These are phyloP conservation scores for Callimorpha dominula DNA, from an alignment of 2,888 invertebrate species.

Conservation along the genomic window DNA sequence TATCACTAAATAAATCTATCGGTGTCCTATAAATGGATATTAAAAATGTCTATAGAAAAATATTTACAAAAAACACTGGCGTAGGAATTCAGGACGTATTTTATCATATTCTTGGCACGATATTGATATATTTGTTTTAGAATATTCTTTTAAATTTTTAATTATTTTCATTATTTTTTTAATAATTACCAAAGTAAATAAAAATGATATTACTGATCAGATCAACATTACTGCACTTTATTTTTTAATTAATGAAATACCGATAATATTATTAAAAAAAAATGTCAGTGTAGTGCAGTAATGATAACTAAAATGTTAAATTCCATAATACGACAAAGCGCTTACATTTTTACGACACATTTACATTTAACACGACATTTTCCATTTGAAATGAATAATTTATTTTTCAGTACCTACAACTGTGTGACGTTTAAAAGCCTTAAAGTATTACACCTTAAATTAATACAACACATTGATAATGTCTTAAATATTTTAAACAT, in stretches of 20 bases:
- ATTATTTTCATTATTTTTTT: constrained; percentile 14
- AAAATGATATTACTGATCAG: no score
- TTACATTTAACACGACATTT: constrained; percentile 43
- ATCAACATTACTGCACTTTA: neutral
- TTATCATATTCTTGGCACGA: constrained; percentile 63
- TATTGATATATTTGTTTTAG: constrained; percentile 54
- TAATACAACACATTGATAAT: constrained; percentile 53
- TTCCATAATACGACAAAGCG: constrained; percentile 37
- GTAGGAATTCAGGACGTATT: constrained; percentile 63
- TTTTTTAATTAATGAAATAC: neutral
- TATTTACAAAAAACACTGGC: constrained; percentile 69
- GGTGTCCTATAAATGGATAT: constrained; percentile 61
- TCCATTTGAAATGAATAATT: constrained; percentile 48
- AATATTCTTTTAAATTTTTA: constrained; percentile 19
- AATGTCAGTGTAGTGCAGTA: constrained; percentile 1
- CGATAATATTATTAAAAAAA: neutral
- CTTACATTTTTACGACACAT: constrained; percentile 43
- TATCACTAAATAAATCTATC: constrained; percentile 42
- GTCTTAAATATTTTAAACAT: constrained; percentile 50
- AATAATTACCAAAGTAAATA: neutral
- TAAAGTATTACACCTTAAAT: constrained; percentile 37
- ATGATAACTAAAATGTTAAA: constrained; percentile 11
- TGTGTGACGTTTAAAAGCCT: constrained; percentile 45
- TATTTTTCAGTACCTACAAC: constrained; percentile 38
- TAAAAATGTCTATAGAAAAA: constrained; percentile 70